Evolutionary conservation across 2,888 invertebrate genomes (phyloP).

Genomic region (Bombylius major): DNA sequence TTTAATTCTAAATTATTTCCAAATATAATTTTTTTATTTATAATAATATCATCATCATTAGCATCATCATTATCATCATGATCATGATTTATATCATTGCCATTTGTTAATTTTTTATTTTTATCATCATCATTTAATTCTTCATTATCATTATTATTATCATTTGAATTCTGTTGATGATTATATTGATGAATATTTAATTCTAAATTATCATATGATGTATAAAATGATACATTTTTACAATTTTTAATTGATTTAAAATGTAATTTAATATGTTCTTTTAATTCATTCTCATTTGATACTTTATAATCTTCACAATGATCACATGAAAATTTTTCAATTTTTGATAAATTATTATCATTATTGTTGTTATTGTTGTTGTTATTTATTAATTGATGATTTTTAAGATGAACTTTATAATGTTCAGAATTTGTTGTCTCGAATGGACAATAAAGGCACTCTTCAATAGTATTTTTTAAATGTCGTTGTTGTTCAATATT

Average conservation of each 20-base stretch:
- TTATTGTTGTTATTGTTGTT: neutral
- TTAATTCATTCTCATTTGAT: constrained; percentile 56
- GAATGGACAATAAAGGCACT: constrained; percentile 69
- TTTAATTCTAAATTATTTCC: neutral
- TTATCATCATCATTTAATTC: neutral
- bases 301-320: constrained; percentile 68
- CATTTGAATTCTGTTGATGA: neutral
- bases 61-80: neutral
- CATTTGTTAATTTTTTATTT: neutral
- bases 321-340: constrained; percentile 53
- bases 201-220: constrained; percentile 31
- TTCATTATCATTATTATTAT: neutral
- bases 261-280: constrained; percentile 70
- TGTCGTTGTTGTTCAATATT: constrained; percentile 21
- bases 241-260: constrained; percentile 39
- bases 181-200: constrained; percentile 24
- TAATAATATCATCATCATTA: neutral
- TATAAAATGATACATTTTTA: constrained; percentile 31
- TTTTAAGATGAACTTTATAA: constrained; percentile 59
- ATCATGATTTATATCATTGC: neutral
- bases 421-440: constrained; percentile 59
- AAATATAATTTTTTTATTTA: no score
- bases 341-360: neutral
- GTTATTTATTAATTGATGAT: constrained; percentile 40
- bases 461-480: constrained; percentile 18